These are phyloP conservation scores for Epistrophe grossulariae DNA, from an alignment of 2,888 invertebrate genomes.

Conservation along the genomic window DNA sequence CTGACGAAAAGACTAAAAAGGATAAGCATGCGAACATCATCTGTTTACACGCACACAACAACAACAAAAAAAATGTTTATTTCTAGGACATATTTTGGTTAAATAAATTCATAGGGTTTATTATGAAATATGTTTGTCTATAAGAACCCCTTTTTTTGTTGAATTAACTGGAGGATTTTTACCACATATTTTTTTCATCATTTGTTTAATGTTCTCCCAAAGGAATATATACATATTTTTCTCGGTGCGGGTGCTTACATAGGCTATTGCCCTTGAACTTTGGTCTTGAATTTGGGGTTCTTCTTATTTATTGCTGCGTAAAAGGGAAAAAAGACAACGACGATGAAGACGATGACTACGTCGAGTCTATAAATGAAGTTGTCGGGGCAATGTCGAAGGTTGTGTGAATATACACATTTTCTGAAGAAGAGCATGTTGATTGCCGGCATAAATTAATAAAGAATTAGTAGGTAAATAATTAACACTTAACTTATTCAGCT, in stretches of 20 bases:
- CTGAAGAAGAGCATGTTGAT: neutral
- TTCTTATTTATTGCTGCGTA: neutral
- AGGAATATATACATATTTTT: neutral
- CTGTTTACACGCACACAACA: neutral
- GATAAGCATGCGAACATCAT: constrained; percentile 4
- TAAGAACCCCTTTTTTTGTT: neutral
- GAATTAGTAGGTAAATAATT: neutral
- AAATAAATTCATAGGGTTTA: constrained; percentile 5
- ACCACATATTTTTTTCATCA: neutral
- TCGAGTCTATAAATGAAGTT: neutral
- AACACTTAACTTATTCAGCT: neutral
- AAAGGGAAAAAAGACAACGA: neutral
- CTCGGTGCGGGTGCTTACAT: neutral
- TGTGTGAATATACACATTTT: neutral
- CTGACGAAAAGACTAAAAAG: neutral
- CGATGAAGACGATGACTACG: neutral
- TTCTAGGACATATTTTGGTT: neutral
- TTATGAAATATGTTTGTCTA: constrained; percentile 8
- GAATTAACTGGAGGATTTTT: neutral
- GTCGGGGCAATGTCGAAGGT: neutral
- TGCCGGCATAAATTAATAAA: neutral
- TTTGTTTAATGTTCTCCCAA: neutral
- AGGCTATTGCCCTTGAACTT: neutral
- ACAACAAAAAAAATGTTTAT: neutral
- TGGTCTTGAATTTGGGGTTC: neutral